These are phyloP conservation scores for Schizothorax lantsangensis DNA, from an alignment of 2,797 vertebrate genomes.

Conservation along the genomic window DNA sequence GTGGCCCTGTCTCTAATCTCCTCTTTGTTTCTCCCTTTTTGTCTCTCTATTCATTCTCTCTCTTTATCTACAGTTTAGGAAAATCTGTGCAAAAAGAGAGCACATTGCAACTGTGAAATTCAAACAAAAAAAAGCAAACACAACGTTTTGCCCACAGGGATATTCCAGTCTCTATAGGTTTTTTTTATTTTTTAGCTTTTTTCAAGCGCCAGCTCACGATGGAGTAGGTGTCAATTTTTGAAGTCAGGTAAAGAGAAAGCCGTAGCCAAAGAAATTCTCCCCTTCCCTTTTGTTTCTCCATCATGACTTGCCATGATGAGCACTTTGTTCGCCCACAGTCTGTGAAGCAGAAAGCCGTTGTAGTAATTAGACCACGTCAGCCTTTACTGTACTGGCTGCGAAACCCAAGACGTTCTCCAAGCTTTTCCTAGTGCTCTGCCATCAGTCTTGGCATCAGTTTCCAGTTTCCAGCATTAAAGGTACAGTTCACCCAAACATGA, in stretches of 20 bases:
- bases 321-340: constrained; percentile 23
- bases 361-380: constrained; percentile 35
- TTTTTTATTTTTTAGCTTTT: constrained; percentile 11
- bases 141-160: constrained; percentile 44
- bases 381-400: constrained; percentile 28
- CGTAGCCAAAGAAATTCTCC: neutral
- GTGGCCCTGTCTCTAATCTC: constrained; percentile 71
- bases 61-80: constrained; percentile 59
- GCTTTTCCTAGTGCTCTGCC: constrained; percentile 28
- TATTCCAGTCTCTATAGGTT: constrained; percentile 8
- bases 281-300: constrained; percentile 15
- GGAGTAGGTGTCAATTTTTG: constrained; percentile 42
- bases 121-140: constrained; percentile 34
- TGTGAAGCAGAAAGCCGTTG: constrained; percentile 11
- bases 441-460: constrained; percentile 26
- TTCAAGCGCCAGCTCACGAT: constrained; percentile 26
- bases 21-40: constrained; percentile 64
- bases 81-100: constrained; percentile 60
- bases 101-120: constrained; percentile 43
- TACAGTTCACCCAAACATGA: neutral
- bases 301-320: constrained; percentile 27
- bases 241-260: constrained; percentile 43
- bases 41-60: constrained; percentile 62
- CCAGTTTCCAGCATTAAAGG: neutral
- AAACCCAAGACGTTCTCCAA: constrained; percentile 24